Evolutionary conservation across 2,888 invertebrate species (phyloP).

Genomic region (Adineta ricciae): DNA sequence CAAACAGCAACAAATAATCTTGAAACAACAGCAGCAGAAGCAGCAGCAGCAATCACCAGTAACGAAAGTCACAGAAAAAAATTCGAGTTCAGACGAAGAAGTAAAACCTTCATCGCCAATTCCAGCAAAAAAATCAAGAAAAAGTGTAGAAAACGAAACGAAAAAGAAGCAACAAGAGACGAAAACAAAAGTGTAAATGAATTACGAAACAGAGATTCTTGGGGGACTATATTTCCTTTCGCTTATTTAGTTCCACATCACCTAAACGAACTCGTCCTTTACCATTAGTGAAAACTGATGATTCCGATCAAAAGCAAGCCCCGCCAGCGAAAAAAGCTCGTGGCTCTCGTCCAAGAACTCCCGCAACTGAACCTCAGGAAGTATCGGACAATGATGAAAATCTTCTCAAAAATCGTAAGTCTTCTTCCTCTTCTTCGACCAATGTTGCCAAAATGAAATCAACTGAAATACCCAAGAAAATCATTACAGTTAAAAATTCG

Average conservation of each 20-base stretch:
- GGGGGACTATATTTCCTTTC: neutral
- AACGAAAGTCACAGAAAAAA: neutral
- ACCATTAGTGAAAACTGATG: neutral
- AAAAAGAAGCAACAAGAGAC: neutral
- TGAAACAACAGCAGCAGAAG: conserved; percentile 1
- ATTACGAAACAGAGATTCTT: neutral
- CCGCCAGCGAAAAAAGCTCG: neutral
- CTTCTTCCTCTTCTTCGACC: neutral
- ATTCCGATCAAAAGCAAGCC: neutral
- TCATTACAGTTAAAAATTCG: neutral
- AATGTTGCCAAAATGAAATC: neutral
- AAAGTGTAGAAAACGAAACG: neutral
- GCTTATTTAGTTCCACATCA: neutral
- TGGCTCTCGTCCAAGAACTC: neutral
- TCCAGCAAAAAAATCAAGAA: neutral
- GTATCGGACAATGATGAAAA: conserved; percentile 8
- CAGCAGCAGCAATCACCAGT: too few species aligned
- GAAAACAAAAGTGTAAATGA: neutral
- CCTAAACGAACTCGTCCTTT: neutral
- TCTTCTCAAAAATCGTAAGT: neutral
- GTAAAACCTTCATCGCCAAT: neutral
- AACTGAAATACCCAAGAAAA: neutral
- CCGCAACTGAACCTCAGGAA: neutral
- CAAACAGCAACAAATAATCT: neutral
- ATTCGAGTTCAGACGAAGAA: neutral